Conservation (phyloP, 2,888 invertebrate species). For the Vesta saturnalis region DNA sequence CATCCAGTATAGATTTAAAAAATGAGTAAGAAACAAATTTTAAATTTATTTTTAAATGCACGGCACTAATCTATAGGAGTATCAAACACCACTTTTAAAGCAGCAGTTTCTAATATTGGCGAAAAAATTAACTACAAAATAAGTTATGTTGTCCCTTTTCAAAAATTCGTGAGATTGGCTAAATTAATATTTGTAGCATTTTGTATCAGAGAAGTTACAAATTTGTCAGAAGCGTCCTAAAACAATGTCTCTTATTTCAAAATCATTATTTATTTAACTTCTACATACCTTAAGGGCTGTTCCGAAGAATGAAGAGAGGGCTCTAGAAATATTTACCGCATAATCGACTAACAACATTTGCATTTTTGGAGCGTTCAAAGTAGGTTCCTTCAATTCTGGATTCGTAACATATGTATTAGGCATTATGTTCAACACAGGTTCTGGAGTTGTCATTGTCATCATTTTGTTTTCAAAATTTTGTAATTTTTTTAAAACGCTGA, state of each 20-base stretch:
- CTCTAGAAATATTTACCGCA: not conserved
- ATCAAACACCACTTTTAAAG: too few relatives aligned
- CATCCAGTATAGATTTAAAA: too few relatives aligned
- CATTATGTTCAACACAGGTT: too few relatives aligned
- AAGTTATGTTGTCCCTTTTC: too few relatives aligned
- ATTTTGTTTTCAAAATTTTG: conserved; percentile 6
- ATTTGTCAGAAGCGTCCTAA: conserved; percentile 3
- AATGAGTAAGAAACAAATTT: too few relatives aligned
- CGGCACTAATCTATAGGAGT: too few relatives aligned
- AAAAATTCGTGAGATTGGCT: not conserved
- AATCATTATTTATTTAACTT: not conserved
- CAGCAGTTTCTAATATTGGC: too few relatives aligned
- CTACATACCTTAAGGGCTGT: not conserved
- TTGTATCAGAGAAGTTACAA: not conserved
- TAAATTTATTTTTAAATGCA: too few relatives aligned
- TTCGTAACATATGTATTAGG: too few relatives aligned
- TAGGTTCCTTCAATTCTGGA: too few relatives aligned
- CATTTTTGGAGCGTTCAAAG: not conserved
- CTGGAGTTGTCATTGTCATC: not conserved
- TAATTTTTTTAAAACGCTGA: not conserved
- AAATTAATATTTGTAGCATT: not conserved
- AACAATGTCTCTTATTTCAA: not conserved
- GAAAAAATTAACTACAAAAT: too few relatives aligned
- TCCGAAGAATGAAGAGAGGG: conserved; percentile 2
- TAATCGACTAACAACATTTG: not conserved